A percentile compares a stretch with the other conserved stretches of the same genome.
phyloP scores from a whole-genome alignment of 2,797 vertebrate species.

The Enteromius viviparus region DNA sequence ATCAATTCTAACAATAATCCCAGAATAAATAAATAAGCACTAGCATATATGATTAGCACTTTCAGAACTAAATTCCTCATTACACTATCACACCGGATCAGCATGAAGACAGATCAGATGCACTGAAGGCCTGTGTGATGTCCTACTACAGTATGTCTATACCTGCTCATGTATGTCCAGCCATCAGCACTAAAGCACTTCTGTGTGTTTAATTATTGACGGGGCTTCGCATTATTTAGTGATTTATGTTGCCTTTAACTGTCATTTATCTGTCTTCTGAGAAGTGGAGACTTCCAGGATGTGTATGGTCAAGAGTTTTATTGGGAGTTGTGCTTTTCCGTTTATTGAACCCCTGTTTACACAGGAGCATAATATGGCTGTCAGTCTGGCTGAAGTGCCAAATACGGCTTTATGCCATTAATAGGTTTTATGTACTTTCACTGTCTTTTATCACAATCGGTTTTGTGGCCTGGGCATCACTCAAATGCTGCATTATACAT shows the following conservation, averaged over 20 bases:
- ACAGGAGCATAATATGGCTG: background rate
- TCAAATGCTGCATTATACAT: background rate
- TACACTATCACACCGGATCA: background rate
- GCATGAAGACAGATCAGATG: background rate
- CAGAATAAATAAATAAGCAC: background rate
- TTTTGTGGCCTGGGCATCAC: background rate
- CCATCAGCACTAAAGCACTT: slow-evolving; percentile 39
- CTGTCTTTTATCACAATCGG: background rate
- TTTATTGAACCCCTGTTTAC: background rate
- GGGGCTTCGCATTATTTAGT: slow-evolving; percentile 1
- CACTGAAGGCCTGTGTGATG: background rate
- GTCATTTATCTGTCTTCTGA: background rate
- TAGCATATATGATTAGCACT: slow-evolving; percentile 5
- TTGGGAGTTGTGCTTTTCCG: slow-evolving; percentile 1
- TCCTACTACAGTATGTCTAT: slow-evolving; percentile 22
- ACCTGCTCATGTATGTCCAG: slow-evolving; percentile 37
- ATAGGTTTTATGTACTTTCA: background rate
- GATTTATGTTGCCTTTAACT: slow-evolving; percentile 13
- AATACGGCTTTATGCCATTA: background rate
- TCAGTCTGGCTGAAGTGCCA: background rate
- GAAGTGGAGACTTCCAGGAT: slow-evolving; percentile 20
- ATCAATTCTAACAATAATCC: background rate
- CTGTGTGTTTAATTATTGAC: slow-evolving; percentile 50
- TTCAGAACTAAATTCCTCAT: background rate
- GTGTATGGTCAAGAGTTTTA: slow-evolving; percentile 18